Conservation (phyloP, 35 echinoderm and acorn worm genomes). For the Chiridota heheva region DNA sequence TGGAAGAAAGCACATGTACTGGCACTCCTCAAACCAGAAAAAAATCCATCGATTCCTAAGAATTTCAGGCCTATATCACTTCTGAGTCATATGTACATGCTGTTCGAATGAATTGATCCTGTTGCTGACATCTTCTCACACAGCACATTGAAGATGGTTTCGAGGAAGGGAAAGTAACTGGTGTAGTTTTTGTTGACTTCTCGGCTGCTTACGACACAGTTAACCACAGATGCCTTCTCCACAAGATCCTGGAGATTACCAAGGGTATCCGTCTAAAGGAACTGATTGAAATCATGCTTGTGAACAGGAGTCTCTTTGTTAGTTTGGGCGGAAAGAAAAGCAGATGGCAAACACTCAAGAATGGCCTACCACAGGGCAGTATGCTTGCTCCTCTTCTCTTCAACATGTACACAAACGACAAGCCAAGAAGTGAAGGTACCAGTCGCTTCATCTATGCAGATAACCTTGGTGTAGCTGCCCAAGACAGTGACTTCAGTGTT, state of each 20-base stretch:
- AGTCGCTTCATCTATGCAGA: conserved; percentile 58
- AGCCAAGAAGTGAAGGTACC: conserved; percentile 24
- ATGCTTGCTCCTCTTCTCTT: conserved; percentile 38
- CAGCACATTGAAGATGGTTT: conserved; percentile 67
- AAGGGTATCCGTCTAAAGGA: too few species aligned
- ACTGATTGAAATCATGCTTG: conserved; percentile 35
- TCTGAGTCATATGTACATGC: conserved; percentile 52
- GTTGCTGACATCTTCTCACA: conserved; percentile 48
- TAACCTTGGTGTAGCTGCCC: conserved; percentile 31
- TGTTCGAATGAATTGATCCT: conserved; percentile 45
- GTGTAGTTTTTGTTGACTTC: conserved; percentile 52
- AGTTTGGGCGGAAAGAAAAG: conserved; percentile 42
- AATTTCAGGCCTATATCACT: conserved; percentile 61
- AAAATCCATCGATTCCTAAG: conserved; percentile 38
- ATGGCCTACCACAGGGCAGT: too few species aligned
- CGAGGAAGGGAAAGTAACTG: conserved; percentile 38
- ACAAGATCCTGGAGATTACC: conserved; percentile 27
- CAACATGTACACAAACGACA: conserved; percentile 29
- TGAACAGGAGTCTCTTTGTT: conserved; percentile 59
- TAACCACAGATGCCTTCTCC: conserved; percentile 49
- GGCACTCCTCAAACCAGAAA: conserved; percentile 53
- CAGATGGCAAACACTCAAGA: conserved; percentile 50
- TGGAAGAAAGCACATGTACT: conserved; percentile 49
- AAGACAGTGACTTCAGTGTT: conserved; percentile 13
- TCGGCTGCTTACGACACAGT: conserved; percentile 35